Base-by-base conservation (phyloP, 1,140 invertebrate genomes). In the Homalodisca vitripennis region DNA sequence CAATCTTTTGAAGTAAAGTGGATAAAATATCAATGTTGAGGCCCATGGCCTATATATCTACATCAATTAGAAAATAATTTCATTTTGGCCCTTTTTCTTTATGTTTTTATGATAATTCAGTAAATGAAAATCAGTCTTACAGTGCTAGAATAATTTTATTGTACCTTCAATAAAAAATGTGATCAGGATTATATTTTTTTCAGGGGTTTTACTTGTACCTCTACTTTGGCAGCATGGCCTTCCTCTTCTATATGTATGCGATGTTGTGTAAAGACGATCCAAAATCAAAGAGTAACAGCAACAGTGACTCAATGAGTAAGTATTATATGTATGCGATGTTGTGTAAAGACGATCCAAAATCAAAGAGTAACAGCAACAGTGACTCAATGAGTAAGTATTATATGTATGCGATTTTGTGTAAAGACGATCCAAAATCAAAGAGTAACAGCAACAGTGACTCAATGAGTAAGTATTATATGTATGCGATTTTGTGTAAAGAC, bases 161-260 rank as follows among this genome's bases (percentile, higher is more conserved):
- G n/a, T n/a, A n/a, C n/a, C n/a, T n/a, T n/a, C n/a, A n/a, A n/a
- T n/a, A n/a, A n/a, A n/a, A n/a, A n/a, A n/a, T n/a, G n/a, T n/a
- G n/a, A n/a, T n/a, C n/a, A n/a, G n/a, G n/a, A n/a, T n/a, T n/a
- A n/a, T n/a, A 71, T 72, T 73, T 69, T 75, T 76, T 77, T 13
- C 80, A 89, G 88, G 88, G 89, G 0, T 95, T 94, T 81, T 95
- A 95, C 78, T 81, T 95, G 60, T 95, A 95, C 77, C 85, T 95
- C 67, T 95, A 95, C 80, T 89, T 93, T 74, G 92, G 92, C 69
- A 94, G 92, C 76, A 95, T 95, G 89, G 84, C 90, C 60, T 95
- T 95, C 77, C 82, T 95, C 32, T 82, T 93, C 26, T 93, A 93
- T 75, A 92, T 94, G 88, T 94, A 94, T 76, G 85, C 87, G 22